Conservation (phyloP, 2,888 invertebrate species). For the Mythimna loreyi region DNA sequence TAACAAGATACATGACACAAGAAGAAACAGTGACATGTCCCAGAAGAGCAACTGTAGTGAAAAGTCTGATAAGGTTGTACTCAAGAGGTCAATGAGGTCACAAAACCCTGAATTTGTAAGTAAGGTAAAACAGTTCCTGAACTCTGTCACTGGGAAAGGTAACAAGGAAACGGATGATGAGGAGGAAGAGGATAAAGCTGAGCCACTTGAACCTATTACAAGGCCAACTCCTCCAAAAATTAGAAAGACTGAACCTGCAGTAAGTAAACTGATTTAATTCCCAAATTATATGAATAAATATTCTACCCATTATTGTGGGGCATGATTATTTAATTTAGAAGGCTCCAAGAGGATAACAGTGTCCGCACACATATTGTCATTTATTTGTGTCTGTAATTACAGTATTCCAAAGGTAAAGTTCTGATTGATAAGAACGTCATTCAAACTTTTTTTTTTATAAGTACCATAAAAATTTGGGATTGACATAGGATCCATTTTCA, state of each 20-base stretch:
- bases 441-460: constrained; percentile 1
- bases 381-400: too few species aligned
- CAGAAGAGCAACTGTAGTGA: constrained; percentile 83
- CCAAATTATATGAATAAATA: background rate
- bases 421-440: too few species aligned
- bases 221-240: constrained; percentile 68
- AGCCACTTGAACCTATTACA: constrained; percentile 51
- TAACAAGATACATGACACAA: constrained; percentile 75
- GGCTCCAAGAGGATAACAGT: too few species aligned
- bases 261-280: constrained; percentile 56
- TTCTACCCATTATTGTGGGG: too few species aligned
- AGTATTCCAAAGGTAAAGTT: too few species aligned
- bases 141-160: constrained; percentile 86
- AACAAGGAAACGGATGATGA: constrained; percentile 79
- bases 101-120: constrained; percentile 92
- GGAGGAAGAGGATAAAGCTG: constrained; percentile 71
- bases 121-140: constrained; percentile 91
- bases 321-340: too few species aligned
- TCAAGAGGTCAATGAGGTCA: constrained; percentile 91
- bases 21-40: constrained; percentile 81
- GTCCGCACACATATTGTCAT: too few species aligned
- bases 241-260: constrained; percentile 65
- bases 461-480: background rate
- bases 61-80: constrained; percentile 76
- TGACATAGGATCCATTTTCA: constrained; percentile 9